Evolutionary conservation across 1,140 invertebrate species (phyloP), one percentile per base, ranked within the genome.

Genomic region (Euglossa dilemma): DNA sequence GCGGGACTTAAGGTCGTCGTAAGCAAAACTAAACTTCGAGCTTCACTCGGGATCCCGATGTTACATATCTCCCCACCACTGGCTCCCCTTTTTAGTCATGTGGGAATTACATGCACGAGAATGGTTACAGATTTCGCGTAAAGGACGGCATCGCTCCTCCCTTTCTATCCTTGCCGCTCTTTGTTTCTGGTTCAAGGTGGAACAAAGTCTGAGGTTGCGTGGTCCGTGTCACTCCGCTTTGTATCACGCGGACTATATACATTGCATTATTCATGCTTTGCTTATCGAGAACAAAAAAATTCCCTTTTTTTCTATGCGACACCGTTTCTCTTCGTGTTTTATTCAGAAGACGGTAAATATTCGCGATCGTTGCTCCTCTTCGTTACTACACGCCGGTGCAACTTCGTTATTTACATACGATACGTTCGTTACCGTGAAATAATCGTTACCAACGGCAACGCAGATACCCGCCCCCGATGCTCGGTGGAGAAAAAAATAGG

Each of bases 21-120:
- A 85, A 89, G 89, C 83, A 90, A 92, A 92, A 92, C 91, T 92
- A 91, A 92, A 92, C 87, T 86, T 86, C 82, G 63, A 57, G 79
- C 84, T 90, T 86, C 85, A 80, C 70, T 89, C 88, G 81, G 81
- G 85, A 90, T 90, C 92, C 85, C 87, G 82, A 85, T 85, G 90
- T 91, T 91, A 86, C 87, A 90, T 88, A 91, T 88, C 86, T 52
- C 87, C 73, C 90, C 90, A 91, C 90, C 78, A 84, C 54, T 54
- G 18, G 6, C 64, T 25, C 79, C 12, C 69, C 88, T 82, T 91
- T 91, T 90, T 69, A 87, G 80, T 85, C 88, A 80, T 88, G 83
- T 80, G 87, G 84, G 87, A 86, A 87, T 89, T 89, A 89, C 78
- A 84, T 75, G 72, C 77, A 80, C 61, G 75, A 77, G 86, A 87